Base-by-base conservation (phyloP, 2,888 invertebrate genomes). In the Tenthredo livida region DNA sequence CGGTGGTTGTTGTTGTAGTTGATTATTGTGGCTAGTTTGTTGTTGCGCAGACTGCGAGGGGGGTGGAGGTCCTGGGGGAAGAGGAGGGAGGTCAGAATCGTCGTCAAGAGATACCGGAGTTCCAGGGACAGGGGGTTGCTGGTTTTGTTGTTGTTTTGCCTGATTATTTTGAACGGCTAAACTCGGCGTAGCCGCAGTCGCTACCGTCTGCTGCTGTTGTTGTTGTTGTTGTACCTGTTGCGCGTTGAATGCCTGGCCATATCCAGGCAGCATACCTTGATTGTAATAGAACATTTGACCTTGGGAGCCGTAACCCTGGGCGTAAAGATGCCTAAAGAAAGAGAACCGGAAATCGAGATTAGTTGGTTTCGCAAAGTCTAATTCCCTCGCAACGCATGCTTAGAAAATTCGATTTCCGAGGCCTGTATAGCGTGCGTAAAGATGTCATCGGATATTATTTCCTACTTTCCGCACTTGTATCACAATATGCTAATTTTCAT, bases 51-150 rank as follows among this genome's bases (percentile, higher is more conserved):
- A 88, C 50, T 89, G 90, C 33, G 92, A 89, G 21, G 94, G 93
- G 78, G 94, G 94, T 85, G 95, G 95, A 78, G 95, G 95, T 83
- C 95, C 95, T 54, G 95, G 94, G 21, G 96, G 96, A 86, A 95
- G 92, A 85, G 95, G 95, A n/a, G 95, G 95, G 86, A 94, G 92
- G 87, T 94, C 94, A 77, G 93, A 92, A 88, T 93, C 93, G 84
- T 93, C 94, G 88, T 94, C 94, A 85, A 94, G 93, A 87, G 94
- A 94, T 87, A 94, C 94, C 1, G 94, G 94, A 21, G 94, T 94
- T 21, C 93, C 94, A 90, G 94, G 94, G 61, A 90, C 92, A 61
- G 90, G 91, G 75, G 90, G 91, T 84, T 91, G 90, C 65, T 50
- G 90, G 29, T 89, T 78, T 85, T 90, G 90, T 70, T 89, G 91